Percentiles rank a stretch among this genome's conserved stretches.
Conservation (phyloP, 2,888 invertebrate genomes). For the Eupeodes latifasciatus region DNA sequence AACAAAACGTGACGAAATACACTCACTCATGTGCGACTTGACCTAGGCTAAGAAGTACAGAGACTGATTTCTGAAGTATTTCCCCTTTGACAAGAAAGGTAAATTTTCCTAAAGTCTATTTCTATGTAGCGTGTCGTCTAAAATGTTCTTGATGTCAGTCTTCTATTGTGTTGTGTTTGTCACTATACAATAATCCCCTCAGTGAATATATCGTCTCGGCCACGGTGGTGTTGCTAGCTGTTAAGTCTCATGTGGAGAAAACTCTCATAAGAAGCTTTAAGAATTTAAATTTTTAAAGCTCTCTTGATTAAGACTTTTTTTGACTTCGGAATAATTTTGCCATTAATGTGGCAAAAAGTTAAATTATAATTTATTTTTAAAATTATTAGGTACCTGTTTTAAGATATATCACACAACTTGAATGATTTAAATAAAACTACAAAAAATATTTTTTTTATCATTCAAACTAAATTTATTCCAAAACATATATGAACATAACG, state of each 20-base stretch:
- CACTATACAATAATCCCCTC: background rate
- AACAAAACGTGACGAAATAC: slow-evolving; percentile 28
- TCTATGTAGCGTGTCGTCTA: too few relatives aligned
- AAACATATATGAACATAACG: too few relatives aligned
- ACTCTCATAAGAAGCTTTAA: slow-evolving; percentile 16
- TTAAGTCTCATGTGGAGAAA: slow-evolving; percentile 5
- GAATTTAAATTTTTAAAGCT: background rate
- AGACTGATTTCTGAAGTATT: slow-evolving; percentile 23
- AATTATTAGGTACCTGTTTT: too few relatives aligned
- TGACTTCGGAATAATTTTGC: background rate
- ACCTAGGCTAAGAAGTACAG: slow-evolving; percentile 67
- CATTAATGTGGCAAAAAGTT: background rate
- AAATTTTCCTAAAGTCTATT: slow-evolving; percentile 19
- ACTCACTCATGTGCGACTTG: slow-evolving; percentile 41
- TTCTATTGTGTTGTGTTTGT: background rate
- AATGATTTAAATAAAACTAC: too few relatives aligned
- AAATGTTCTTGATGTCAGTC: background rate
- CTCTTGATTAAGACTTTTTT: background rate
- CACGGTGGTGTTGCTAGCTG: too few relatives aligned
- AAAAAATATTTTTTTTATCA: too few relatives aligned
- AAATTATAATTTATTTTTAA: background rate
- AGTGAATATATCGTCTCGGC: too few relatives aligned
- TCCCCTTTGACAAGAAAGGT: slow-evolving; percentile 43
- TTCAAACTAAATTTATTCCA: too few relatives aligned
- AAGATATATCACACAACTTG: too few relatives aligned